Percentiles rank a stretch among this genome's conserved stretches.
phyloP scores from a whole-genome alignment of 2,797 vertebrate species.

The Cyprinella venusta region DNA sequence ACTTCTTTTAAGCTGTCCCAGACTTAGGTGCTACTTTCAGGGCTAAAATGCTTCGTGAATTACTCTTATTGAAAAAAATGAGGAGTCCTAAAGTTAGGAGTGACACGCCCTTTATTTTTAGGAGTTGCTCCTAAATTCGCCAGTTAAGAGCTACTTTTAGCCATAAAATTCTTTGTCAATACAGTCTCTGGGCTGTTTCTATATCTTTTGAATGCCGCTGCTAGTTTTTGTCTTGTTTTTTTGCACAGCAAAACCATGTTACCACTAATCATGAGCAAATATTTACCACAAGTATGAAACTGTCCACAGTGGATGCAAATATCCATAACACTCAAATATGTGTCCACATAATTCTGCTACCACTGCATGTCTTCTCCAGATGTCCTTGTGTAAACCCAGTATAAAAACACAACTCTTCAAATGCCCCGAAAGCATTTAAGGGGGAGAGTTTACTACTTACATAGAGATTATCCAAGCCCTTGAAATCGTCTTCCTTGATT shows the following conservation, averaged over 20 bases:
- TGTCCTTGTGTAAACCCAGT: constrained; percentile 27
- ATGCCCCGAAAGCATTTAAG: not conserved
- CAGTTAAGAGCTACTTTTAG: too few species aligned
- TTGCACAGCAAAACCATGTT: constrained; percentile 1
- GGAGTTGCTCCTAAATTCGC: too few species aligned
- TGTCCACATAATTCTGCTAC: constrained; percentile 6
- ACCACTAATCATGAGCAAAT: constrained; percentile 30
- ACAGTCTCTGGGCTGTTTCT: not conserved
- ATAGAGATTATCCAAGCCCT: constrained; percentile 88
- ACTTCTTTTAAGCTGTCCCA: too few species aligned
- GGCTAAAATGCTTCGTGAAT: too few species aligned
- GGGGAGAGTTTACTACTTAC: constrained; percentile 76
- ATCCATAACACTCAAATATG: constrained; percentile 28
- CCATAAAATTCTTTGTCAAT: too few species aligned
- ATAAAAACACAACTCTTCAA: not conserved
- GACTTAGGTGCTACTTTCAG: too few species aligned
- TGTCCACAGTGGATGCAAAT: constrained; percentile 23
- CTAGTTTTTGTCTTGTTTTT: not conserved
- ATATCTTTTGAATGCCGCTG: not conserved
- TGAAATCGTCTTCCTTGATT: constrained; percentile 94
- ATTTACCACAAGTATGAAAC: constrained; percentile 34
- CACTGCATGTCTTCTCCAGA: constrained; percentile 19
- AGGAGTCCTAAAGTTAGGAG: too few species aligned
- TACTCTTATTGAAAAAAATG: too few species aligned
- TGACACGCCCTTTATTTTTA: too few species aligned